A percentile compares a stretch with the other conserved stretches of the same genome.
Conservation (phyloP, 1,140 invertebrate genomes). For the Leptinotarsa lineolata region DNA sequence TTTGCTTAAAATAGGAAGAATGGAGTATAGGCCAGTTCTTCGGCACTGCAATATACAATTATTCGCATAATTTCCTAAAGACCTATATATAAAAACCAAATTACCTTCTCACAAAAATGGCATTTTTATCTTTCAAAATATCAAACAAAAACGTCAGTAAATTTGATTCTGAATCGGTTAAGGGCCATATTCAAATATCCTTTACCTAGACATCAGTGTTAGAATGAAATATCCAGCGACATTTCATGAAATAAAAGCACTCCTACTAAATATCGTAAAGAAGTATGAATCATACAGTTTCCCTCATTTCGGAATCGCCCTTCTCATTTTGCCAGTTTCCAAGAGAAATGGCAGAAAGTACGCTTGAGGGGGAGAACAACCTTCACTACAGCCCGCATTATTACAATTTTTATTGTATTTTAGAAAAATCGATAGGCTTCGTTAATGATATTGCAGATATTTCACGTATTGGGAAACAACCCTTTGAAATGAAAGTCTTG, state of each 20-base stretch:
- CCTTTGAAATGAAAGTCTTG: neutral
- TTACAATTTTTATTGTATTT: conserved; percentile 30
- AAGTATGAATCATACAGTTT: conserved; percentile 29
- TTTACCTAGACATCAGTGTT: neutral
- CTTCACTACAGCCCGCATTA: conserved; percentile 24
- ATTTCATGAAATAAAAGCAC: conserved; percentile 3
- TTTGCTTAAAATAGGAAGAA: too few species aligned
- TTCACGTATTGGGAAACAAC: conserved; percentile 1
- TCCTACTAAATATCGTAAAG: conserved; percentile 23
- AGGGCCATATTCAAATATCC: neutral
- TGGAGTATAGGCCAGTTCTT: too few species aligned
- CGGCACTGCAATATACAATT: too few species aligned
- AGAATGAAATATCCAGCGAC: neutral
- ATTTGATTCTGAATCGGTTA: neutral
- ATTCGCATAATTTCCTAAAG: too few species aligned
- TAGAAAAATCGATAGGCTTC: conserved; percentile 27
- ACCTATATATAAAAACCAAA: too few species aligned
- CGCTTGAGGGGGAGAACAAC: conserved; percentile 22
- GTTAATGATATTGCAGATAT: conserved; percentile 21
- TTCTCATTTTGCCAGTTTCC: conserved; percentile 30
- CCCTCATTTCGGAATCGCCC: conserved; percentile 30
- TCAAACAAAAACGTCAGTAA: too few species aligned
- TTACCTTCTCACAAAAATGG: too few species aligned
- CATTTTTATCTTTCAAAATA: too few species aligned
- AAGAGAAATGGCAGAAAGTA: conserved; percentile 27